These are phyloP conservation scores for Neopipo cinnamomea DNA, from an alignment of 2,113 vertebrate genomes.

Conservation along the genomic window DNA sequence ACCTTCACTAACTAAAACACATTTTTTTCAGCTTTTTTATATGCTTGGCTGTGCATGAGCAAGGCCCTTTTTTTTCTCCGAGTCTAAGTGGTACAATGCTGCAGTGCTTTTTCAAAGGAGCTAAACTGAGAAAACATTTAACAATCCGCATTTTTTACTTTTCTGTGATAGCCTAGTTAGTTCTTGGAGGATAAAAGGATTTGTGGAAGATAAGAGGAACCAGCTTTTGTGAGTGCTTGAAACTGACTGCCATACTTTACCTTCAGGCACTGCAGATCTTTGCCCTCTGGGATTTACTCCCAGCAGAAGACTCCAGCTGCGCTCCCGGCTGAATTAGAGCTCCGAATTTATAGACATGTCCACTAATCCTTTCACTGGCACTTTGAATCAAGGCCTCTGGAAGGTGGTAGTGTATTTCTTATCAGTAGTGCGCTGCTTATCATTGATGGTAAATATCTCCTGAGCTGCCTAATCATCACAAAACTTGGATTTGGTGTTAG, in stretches of 20 bases:
- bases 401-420: not conserved
- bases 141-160: not conserved
- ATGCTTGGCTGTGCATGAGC: not conserved
- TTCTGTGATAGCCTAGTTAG: not conserved
- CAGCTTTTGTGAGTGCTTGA: not conserved
- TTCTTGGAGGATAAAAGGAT: not conserved
- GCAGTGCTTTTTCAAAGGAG: not conserved
- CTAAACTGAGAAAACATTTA: not conserved
- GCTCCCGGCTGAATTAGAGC: not conserved
- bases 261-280: not conserved
- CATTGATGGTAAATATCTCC: not conserved
- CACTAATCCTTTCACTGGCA: not conserved
- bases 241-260: not conserved
- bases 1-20: not conserved
- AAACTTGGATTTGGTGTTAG: not conserved
- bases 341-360: not conserved
- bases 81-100: not conserved
- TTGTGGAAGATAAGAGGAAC: not conserved
- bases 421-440: fast-evolving
- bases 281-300: not conserved
- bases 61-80: not conserved
- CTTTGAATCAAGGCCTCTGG: not conserved
- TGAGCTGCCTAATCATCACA: not conserved
- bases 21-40: not conserved
- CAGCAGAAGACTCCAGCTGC: not conserved